Evolutionary conservation across 2,888 invertebrate genomes (phyloP).

Genomic region (Auanema sp.): DNA sequence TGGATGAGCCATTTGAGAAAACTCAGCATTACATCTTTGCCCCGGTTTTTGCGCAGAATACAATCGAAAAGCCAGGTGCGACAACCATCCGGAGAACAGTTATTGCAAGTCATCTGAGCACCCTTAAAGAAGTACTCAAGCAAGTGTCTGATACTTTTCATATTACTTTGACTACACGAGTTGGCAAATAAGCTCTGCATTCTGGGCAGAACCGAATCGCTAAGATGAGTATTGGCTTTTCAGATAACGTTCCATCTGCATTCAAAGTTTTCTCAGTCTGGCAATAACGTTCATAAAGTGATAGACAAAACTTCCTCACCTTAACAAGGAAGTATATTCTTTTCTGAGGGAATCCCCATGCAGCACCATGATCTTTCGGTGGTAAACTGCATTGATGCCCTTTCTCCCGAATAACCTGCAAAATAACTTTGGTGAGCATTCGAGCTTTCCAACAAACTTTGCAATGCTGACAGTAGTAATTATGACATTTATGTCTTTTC

Average conservation of each 20-base stretch:
- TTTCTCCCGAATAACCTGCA: slow-evolving; percentile 4
- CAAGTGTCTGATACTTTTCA: background rate
- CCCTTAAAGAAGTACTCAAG: slow-evolving; percentile 7
- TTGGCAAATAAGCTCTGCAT: background rate
- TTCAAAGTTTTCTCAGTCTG: background rate
- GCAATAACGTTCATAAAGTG: background rate
- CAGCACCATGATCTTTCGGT: slow-evolving; percentile 3
- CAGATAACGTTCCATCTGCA: background rate
- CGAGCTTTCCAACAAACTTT: background rate
- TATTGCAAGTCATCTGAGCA: slow-evolving; percentile 4
- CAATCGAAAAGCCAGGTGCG: slow-evolving; percentile 6
- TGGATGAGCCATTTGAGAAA: slow-evolving; percentile 5
- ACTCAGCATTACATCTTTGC: slow-evolving; percentile 4
- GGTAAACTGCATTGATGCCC: slow-evolving; percentile 15
- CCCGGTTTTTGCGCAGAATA: background rate
- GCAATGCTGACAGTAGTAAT: slow-evolving; percentile 15
- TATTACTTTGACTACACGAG: background rate
- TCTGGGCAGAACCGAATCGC: slow-evolving; percentile 2
- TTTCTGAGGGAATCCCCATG: slow-evolving; percentile 3
- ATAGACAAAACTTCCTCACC: background rate
- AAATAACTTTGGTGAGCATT: background rate
- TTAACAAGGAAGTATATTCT: slow-evolving; percentile 11
- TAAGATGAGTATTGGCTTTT: background rate
- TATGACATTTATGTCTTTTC: slow-evolving; percentile 8
- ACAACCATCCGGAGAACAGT: slow-evolving; percentile 11